A percentile compares a stretch with the other conserved stretches of the same genome.
Evolutionary conservation across 2,113 vertebrate species (phyloP).

Genomic region (Colius striatus): DNA sequence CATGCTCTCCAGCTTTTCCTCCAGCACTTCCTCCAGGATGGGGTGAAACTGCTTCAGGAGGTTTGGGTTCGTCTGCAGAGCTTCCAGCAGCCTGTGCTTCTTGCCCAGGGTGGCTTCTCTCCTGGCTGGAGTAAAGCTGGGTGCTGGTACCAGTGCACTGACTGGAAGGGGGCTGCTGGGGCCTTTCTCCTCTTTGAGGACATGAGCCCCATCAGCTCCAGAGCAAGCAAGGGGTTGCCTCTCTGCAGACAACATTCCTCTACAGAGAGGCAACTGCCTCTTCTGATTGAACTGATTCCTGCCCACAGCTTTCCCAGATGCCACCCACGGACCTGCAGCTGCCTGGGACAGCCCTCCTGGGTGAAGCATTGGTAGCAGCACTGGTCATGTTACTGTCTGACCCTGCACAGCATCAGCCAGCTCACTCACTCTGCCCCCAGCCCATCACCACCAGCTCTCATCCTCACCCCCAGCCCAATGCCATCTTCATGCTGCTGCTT

Average conservation of each 20-base stretch:
- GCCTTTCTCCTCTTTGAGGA: not conserved
- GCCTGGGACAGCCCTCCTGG: not conserved
- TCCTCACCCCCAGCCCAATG: fast-evolving
- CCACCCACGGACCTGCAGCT: not conserved
- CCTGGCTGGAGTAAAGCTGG: not conserved
- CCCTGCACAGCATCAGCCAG: not conserved
- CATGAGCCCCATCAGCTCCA: not conserved
- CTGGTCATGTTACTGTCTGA: not conserved
- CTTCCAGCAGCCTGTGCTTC: conserved; percentile 33
- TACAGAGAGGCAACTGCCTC: fast-evolving
- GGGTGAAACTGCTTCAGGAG: conserved; percentile 64
- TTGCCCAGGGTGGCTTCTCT: not conserved
- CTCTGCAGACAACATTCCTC: not conserved
- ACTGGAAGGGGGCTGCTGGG: not conserved
- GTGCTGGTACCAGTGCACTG: fast-evolving
- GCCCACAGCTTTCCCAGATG: not conserved
- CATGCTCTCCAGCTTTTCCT: conserved; percentile 75
- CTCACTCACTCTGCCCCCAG: not conserved
- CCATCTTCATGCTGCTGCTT: not conserved
- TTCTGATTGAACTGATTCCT: not conserved
- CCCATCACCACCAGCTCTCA: not conserved
- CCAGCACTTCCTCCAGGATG: conserved; percentile 68
- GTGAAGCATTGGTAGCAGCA: not conserved
- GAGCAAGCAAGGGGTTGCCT: not conserved
- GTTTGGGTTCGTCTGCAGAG: conserved; percentile 40